Evolutionary conservation across 2,888 invertebrate species (phyloP), one percentile per base, ranked within the genome.

Genomic region (Acronicta psi): DNA sequence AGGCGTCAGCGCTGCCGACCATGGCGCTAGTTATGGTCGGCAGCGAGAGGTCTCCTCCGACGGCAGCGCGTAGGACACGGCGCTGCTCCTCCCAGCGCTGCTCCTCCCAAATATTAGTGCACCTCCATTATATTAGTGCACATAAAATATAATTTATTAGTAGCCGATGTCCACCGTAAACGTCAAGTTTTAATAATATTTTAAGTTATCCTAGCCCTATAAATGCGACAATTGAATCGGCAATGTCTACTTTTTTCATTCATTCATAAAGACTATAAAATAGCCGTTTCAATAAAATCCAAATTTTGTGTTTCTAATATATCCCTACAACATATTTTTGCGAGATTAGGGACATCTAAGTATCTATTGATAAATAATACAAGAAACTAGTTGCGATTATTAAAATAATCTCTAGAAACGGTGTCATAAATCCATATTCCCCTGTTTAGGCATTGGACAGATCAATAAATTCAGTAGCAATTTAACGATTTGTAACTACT

Each of bases 111-210:
- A n/a, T n/a, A n/a, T n/a, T n/a, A n/a, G n/a, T n/a, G n/a, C 59
- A 62, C 52, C 46, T 34, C 49, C 37, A 61, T 69, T 77, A 64
- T 74, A 74, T 59, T 53, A 49, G 55, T 59, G 37, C 63, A 62
- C 67, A 67, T 77, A 72, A 75, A 77, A 43, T 40, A 56, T 38
- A 64, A 77, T 76, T 74, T 76, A 76, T 55, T 1, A n/a, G 34
- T 29, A 67, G 58, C 72, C 68, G 60, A 20, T 51, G 20, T 18
- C 40, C 59, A 61, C 49, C 54, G 46, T 64, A 59, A 61, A 64
- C 42, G 38, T 70, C 41, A 52, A 57, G 50, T 67, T 71, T 59
- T 66, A 59, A 69, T 61, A 66, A 64, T 74, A 63, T 72, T 69
- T 62, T 63, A 57, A 64, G 47, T 66, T 74, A 77, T 56, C 29